Conservation (phyloP, 1,140 invertebrate genomes). For the Samia ricini region DNA sequence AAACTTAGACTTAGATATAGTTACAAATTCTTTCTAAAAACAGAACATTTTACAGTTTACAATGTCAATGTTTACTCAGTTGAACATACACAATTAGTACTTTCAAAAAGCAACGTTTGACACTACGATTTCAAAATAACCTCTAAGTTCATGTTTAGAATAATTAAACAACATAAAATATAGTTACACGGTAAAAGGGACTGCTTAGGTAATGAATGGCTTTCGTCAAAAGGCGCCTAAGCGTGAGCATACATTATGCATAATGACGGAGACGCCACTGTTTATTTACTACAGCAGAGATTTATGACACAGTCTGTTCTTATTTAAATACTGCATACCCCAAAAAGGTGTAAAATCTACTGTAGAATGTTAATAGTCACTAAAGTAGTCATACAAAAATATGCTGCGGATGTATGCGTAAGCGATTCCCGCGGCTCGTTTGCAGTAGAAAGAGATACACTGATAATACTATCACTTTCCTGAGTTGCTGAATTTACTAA, state of each 20-base stretch:
- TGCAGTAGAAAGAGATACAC: no score
- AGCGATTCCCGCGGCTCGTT: no score
- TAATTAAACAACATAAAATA: not conserved
- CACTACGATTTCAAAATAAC: not conserved
- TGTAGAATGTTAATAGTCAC: not conserved
- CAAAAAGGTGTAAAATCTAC: not conserved
- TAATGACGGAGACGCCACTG: not conserved
- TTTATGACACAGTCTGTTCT: not conserved
- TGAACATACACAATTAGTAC: not conserved
- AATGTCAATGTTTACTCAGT: no score
- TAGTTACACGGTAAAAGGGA: not conserved
- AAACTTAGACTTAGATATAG: no score
- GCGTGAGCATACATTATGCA: not conserved
- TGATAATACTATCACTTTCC: no score
- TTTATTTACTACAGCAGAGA: not conserved
- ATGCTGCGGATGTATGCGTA: no score
- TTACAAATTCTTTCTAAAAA: no score
- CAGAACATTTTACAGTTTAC: no score
- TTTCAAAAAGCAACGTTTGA: not conserved
- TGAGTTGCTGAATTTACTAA: no score
- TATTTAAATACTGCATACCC: not conserved
- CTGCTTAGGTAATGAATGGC: not conserved
- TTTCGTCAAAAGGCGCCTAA: not conserved
- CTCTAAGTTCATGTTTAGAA: not conserved
- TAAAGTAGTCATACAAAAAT: not conserved